Percentiles rank a stretch among this genome's conserved stretches.
Evolutionary conservation across 2,797 vertebrate species (phyloP).

Genomic region (Setipinna tenuifilis): DNA sequence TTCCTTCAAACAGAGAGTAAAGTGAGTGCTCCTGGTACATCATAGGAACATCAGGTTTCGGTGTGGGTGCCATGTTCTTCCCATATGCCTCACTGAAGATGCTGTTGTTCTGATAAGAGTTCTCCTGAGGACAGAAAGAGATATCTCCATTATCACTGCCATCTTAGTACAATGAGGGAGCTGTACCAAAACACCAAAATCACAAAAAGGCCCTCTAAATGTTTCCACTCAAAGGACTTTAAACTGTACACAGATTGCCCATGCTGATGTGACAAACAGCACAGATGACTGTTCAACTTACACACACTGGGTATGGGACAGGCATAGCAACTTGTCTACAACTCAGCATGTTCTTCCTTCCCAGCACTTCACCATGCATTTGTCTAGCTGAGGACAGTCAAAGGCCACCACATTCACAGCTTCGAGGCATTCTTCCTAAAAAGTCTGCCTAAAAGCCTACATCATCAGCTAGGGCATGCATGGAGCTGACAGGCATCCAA

Average conservation of each 20-base stretch:
- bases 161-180: not conserved
- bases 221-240: not conserved
- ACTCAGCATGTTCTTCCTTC: not conserved
- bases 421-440: not conserved
- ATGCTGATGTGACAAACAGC: not conserved
- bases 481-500: not conserved
- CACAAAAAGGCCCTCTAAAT: not conserved
- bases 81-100: constrained; percentile 96
- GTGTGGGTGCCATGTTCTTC: constrained; percentile 84
- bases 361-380: not conserved
- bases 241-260: not conserved
- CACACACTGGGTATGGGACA: not conserved
- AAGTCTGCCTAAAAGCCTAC: not conserved
- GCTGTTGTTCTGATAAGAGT: constrained; percentile 87
- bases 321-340: not conserved
- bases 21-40: constrained; percentile 93
- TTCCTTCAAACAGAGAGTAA: constrained; percentile 96
- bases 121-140: constrained; percentile 76
- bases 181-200: constrained; percentile 37
- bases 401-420: not conserved
- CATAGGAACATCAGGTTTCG: constrained; percentile 84
- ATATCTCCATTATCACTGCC: not conserved
- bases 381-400: not conserved
- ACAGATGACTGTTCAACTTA: not conserved
- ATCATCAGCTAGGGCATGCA: not conserved